Base-by-base conservation (phyloP, 2,888 invertebrate genomes). In the Odiellus spinosus region DNA sequence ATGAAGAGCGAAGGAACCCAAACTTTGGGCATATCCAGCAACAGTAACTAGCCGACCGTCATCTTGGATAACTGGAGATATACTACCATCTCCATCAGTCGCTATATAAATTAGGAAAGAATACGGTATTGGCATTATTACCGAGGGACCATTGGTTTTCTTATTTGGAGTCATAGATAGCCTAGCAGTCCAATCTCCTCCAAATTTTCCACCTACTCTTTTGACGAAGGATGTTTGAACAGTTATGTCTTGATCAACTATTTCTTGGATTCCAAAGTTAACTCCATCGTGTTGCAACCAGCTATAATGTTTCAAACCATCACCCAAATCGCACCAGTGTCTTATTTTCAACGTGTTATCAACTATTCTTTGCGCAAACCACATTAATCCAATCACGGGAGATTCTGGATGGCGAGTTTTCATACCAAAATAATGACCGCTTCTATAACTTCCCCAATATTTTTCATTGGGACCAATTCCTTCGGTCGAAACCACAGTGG, bases 201-300 rank as follows among this genome's bases (percentile, higher is more conserved):
- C 91, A 60, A 80, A 76, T 32, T 74, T 68, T 1, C 85, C 86
- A 1, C 81, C 82, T 0, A 75, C 70, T 43, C 77, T 75, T 69
- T 95, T 95, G 0, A 96, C 76, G 66, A 91, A 95, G 1, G 84
- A 82, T 0, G 93, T 93, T 49, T 74, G 76, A 6, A 95, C 66
- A 14, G 73, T 70, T 57, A 82, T 79, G 0, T 80, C 77, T 1
- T 76, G 74, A 61, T 98, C 98, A 2, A 76, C 68, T 46, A 96
- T 83, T 58, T 82, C 76, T 64, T 98, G 96, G 33, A 82, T 71
- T 0, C 98, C 98, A 67, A 96, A 96, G 6, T 76, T 77, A 34
- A 76, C 72, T 0, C 95, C 95, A 63, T 99, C 95, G 62, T 98
- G 96, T 54, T 84, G 77, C 4, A 78, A 65, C 98, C 98, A 98